Base-by-base conservation (phyloP, 2,888 invertebrate genomes). In the Perizoma flavofasciatum region DNA sequence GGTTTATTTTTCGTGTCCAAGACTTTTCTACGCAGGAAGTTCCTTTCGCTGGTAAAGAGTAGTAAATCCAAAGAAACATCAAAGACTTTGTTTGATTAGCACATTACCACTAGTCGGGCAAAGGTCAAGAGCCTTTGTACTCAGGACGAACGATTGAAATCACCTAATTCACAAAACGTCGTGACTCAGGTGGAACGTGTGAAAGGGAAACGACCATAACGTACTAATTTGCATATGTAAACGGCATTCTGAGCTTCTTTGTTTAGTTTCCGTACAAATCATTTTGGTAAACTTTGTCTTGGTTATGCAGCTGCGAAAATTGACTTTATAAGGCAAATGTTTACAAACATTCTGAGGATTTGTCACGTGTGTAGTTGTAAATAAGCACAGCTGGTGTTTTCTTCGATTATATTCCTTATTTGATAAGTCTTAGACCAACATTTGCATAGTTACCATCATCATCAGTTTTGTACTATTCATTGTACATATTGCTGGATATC, bases 171-270 rank as follows among this genome's bases (percentile, higher is more conserved):
- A 47, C 57, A 47, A 58, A 53, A 58, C 9, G 47, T 34, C 40
- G 52, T 55, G 57, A 61, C 8, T 62, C 61, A 62, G 54, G 50
- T 57, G 44, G 33, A 49, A 49, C 40, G 62, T 63, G 54, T 55
- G 65, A 68, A 69, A 69, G 65, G 71, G 69, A 71, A 71, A 69
- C 66, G 41, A 50, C 63, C 62, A 61, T 68, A 65, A 62, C 58
- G n/a, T 46, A 51, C 56, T 58, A 40, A 68, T 71, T 69, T 67
- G 59, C 68, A 68, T 68, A 68, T 54, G 52, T 47, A 65, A 67
- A 63, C 63, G 64, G 54, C 53, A 58, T 65, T 64, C 4, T 51
- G 54, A 47, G 52, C 45, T 11, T 56, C 66, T 59, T 66, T 68
- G 66, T 67, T 67, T 68, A 63, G 65, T 66, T 57, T 61, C 59